Evolutionary conservation across 2,888 invertebrate genomes (phyloP), one percentile per base, ranked within the genome.

Genomic region (Eristalis intricaria): DNA sequence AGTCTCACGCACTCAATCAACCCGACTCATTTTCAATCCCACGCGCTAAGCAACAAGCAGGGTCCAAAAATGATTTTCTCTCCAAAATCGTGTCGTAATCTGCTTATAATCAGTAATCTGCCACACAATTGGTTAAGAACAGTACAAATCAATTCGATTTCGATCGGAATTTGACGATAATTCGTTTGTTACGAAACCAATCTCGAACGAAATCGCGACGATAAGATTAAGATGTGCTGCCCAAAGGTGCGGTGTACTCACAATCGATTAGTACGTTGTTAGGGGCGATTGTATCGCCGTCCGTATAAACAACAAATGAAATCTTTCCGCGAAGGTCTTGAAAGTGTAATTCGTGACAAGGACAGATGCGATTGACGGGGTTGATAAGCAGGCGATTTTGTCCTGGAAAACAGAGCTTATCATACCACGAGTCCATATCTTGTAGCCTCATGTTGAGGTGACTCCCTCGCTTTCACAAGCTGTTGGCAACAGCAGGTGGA

Each of bases 141-240:
- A 19, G 50, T 56, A 68, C 29, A 68, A 26, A 66, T 29, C 32
- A 50, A 38, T 29, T 68, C 32, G 68, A 68, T 68, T 50, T 19
- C 4, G n/a, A 68, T 68, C 68, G 32, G 19, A 13, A 60, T 60
- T 23, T 13, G 26, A 15, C 11, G 23, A 58, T 19, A 58, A 10
- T 58, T 58, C 15, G 7, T 58, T 58, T 23, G 8, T 23, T 58
- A 23, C 58, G 22, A 58, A 58, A 58, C 58, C n/a, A 13, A 68
- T 11, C 26, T 32, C 1, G 23, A 58, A 15, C 23, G 19, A 38
- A 60, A 58, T n/a, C 23, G 15, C 22, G 2, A 19, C 35, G 70
- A 70, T 60, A 38, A 70, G 70, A 70, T 70, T 58, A 29, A 35
- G 23, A 58, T 1, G 26, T 32, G 1, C 2, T 38, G 1, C 2